Evolutionary conservation across 2,113 vertebrate genomes (phyloP).

Genomic region (Catharus minimus): DNA sequence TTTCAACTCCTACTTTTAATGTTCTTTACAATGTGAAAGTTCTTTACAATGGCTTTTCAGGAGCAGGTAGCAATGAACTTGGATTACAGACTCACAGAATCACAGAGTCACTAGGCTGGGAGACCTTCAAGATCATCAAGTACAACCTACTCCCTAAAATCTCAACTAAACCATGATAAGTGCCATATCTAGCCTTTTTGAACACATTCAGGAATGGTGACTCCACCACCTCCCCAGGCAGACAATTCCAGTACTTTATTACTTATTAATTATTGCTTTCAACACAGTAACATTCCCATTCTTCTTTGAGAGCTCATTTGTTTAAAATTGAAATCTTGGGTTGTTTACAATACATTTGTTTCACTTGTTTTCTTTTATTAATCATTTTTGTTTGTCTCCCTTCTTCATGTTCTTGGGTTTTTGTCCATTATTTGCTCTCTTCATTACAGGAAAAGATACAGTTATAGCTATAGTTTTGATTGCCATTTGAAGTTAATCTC

Average conservation of each 20-base stretch:
- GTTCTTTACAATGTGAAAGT: background rate
- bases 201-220: background rate
- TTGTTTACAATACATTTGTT: background rate
- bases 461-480: background rate
- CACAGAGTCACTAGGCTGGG: background rate
- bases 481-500: background rate
- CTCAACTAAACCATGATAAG: background rate
- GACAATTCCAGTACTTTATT: background rate
- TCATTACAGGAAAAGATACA: background rate
- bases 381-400: background rate
- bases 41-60: background rate
- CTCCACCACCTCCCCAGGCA: background rate
- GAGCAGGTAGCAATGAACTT: background rate
- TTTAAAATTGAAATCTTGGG: background rate
- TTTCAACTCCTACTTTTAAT: background rate
- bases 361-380: background rate
- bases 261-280: background rate
- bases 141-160: too few relatives aligned
- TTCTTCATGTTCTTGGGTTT: background rate
- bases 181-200: background rate
- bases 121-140: background rate
- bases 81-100: background rate
- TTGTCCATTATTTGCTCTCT: background rate
- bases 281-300: background rate
- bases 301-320: conserved; percentile 1